Evolutionary conservation across 2,888 invertebrate genomes (phyloP), one percentile per base, ranked within the genome.

Genomic region (Artemia sinica): DNA sequence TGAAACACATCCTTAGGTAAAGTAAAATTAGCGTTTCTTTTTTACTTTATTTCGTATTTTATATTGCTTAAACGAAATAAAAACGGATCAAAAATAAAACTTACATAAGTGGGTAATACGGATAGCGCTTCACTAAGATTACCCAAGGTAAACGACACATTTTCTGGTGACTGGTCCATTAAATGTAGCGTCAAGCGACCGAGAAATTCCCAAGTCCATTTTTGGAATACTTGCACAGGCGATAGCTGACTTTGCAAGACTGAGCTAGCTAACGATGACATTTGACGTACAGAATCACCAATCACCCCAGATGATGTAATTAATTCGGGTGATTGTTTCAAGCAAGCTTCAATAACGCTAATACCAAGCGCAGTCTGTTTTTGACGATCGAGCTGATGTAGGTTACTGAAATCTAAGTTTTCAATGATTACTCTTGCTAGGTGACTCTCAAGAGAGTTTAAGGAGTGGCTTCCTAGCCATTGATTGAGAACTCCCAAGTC

Each of bases 251-350:
- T 28, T 58, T 58, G 63, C 63, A 58, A 10, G 28, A 58, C n/a
- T 10, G 63, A 18, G 14, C 14, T 58, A n/a, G 63, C 63, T 18
- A 58, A 28, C 63, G 63, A 58, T 58, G 63, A 58, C 14, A 58
- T 28, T 28, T 58, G 63, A 58, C 63, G 63, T n/a, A 58, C 63
- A 18, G 63, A 58, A 58, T 58, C 63, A 9, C 63, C 63, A 58
- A 58, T 8, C 8, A 58, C 28, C 1, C 63, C 63, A 8, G 14
- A n/a, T 8, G 63, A 58, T 58, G 63, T n/a, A n/a, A 58, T n/a
- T 9, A 58, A 28, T 28, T 58, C 63, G 2, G 63, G 63, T 9
- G 28, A n/a, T 2, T 58, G 63, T 28, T 58, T 58, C 28, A 58
- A n/a, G 63, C 63, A 58, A 18, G 63, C 63, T 58, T 58, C 63